A percentile compares a stretch with the other conserved stretches of the same genome.
Evolutionary conservation across 1,140 invertebrate species (phyloP).

Genomic region (Philopotamus ludificatus): DNA sequence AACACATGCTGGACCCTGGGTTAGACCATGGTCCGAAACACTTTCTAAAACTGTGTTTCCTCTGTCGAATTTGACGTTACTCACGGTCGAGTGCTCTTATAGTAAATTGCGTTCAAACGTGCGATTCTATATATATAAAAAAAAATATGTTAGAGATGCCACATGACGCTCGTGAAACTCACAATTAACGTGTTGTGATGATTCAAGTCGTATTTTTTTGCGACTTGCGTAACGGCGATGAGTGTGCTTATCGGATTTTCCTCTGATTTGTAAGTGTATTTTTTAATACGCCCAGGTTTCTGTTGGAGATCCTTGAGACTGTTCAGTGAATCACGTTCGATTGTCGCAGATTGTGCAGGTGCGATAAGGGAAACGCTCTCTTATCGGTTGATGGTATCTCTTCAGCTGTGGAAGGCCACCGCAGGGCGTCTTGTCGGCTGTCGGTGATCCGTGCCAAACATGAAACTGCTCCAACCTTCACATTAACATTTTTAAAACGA

Average conservation of each 20-base stretch:
- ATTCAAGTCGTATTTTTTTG: background rate
- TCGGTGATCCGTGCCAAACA: background rate
- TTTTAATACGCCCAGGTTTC: no score
- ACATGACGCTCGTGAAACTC: background rate
- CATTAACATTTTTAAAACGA: background rate
- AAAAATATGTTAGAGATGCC: background rate
- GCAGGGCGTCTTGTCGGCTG: background rate
- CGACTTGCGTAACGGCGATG: background rate
- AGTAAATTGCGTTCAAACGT: background rate
- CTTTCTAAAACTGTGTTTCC: background rate
- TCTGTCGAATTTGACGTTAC: background rate
- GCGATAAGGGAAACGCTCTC: background rate
- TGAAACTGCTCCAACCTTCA: background rate
- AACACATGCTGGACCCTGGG: background rate
- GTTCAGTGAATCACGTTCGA: background rate
- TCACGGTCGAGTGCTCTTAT: no score
- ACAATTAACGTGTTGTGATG: background rate
- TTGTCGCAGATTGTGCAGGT: background rate
- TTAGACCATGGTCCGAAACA: background rate
- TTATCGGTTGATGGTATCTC: background rate
- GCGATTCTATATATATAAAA: no score
- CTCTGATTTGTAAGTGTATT: no score
- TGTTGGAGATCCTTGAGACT: slow-evolving; percentile 1
- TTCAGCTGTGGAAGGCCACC: background rate
- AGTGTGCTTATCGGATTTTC: background rate